phyloP scores from a whole-genome alignment of 2,888 invertebrate genomes.

The Aradus depressus region DNA sequence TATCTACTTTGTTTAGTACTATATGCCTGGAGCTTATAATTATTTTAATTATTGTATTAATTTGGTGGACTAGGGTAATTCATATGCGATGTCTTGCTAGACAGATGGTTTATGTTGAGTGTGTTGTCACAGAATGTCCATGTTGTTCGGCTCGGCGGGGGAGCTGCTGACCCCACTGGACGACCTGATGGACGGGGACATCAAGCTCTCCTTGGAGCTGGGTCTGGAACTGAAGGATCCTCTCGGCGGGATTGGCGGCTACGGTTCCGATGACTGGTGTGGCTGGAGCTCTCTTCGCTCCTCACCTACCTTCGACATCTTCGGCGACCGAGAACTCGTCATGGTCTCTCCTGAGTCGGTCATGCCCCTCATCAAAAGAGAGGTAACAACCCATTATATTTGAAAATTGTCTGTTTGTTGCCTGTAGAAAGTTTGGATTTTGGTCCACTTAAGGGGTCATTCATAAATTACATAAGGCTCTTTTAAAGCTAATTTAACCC shows the following conservation, averaged over 20 bases:
- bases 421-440: no score
- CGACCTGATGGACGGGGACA: conserved; percentile 23
- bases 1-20: no score
- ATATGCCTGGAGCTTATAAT: no score
- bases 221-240: conserved; percentile 21
- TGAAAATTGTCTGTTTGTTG: no score
- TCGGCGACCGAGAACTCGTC: conserved; percentile 12
- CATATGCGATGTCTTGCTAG: no score
- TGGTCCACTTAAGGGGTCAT: background rate
- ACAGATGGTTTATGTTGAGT: no score
- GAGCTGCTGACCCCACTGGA: conserved; percentile 24
- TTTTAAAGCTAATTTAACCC: no score
- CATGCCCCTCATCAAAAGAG: conserved; percentile 18
- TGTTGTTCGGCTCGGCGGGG: conserved; percentile 21
- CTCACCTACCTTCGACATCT: conserved; percentile 5
- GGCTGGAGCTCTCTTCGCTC: conserved; percentile 18
- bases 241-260: background rate
- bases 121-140: conserved; percentile 17
- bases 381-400: background rate
- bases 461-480: background rate
- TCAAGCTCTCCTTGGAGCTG: conserved; percentile 21
- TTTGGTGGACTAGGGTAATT: no score
- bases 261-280: conserved; percentile 18
- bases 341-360: conserved; percentile 25
- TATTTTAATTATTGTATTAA: no score